Evolutionary conservation across 2,888 invertebrate species (phyloP).

Genomic region (Psylliodes chrysocephalus): DNA sequence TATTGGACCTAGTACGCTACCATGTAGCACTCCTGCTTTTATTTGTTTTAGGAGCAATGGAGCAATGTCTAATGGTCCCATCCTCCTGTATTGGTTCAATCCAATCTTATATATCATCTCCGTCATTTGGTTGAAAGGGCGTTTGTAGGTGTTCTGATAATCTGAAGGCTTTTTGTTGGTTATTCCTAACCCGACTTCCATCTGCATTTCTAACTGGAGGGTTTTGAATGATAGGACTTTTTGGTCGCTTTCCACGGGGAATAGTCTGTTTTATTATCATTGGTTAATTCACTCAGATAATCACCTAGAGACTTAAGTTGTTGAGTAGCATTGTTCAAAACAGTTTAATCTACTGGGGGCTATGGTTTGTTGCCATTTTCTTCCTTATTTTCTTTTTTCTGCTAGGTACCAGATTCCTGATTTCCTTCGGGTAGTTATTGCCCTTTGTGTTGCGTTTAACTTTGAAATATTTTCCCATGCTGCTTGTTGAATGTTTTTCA

Average conservation of each 20-base stretch:
- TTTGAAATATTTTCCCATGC: too few species aligned
- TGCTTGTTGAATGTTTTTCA: too few species aligned
- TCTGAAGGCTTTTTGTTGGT: neutral
- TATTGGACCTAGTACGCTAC: neutral
- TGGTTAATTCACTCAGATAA: neutral
- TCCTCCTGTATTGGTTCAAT: too few species aligned
- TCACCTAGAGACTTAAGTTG: neutral
- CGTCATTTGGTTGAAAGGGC: neutral
- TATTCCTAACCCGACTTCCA: too few species aligned
- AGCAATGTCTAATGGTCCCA: neutral
- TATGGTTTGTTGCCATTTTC: neutral
- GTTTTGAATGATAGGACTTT: too few species aligned
- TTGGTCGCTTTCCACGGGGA: too few species aligned
- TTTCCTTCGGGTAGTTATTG: too few species aligned
- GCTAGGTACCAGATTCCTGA: too few species aligned
- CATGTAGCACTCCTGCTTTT: neutral
- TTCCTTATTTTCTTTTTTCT: too few species aligned
- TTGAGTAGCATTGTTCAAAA: neutral
- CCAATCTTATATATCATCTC: neutral
- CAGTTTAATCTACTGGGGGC: neutral
- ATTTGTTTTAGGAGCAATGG: neutral
- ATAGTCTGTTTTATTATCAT: neutral
- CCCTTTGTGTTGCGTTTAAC: too few species aligned
- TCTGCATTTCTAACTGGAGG: too few species aligned
- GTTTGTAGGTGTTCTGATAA: neutral